A percentile compares a stretch with the other conserved stretches of the same genome.
These are phyloP conservation scores for Craseonycteris thonglongyai DNA, from an alignment of 2,113 vertebrate species.

Conservation along the genomic window DNA sequence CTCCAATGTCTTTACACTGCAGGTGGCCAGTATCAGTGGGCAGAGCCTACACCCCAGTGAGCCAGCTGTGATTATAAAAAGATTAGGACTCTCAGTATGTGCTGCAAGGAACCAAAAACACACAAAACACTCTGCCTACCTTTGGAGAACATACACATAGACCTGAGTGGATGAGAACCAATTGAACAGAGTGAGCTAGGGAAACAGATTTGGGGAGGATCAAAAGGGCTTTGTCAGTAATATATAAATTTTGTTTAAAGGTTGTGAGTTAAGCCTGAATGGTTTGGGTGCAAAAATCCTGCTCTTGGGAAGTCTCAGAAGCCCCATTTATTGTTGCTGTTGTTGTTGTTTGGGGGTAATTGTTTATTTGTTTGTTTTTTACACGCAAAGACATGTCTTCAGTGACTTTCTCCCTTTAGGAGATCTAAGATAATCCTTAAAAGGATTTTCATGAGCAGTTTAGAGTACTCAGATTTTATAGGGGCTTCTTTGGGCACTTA, in stretches of 20 bases:
- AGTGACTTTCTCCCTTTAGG: not conserved
- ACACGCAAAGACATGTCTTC: not conserved
- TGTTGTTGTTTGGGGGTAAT: not conserved
- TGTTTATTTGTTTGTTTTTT: not conserved
- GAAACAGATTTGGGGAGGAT: not conserved
- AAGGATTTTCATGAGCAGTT: not conserved
- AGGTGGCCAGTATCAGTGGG: not conserved
- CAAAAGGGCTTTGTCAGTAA: not conserved
- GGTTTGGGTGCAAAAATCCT: not conserved
- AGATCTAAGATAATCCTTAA: not conserved
- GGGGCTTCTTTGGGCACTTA: not conserved
- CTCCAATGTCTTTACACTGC: not conserved
- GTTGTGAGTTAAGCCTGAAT: not conserved
- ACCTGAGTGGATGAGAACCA: not conserved
- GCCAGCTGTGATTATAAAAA: slow-evolving; percentile 1
- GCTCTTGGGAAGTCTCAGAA: not conserved
- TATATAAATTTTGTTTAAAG: not conserved
- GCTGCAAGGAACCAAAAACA: not conserved
- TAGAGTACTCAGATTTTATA: not conserved
- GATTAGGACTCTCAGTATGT: not conserved
- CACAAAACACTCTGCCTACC: not conserved
- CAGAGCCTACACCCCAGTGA: not conserved
- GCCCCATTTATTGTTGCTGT: not conserved
- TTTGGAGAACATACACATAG: not conserved
- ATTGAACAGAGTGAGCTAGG: not conserved